Percentiles rank a stretch among this genome's conserved stretches.
These are phyloP conservation scores for Cydia strobilella DNA, from an alignment of 1,140 invertebrate genomes.

Conservation along the genomic window DNA sequence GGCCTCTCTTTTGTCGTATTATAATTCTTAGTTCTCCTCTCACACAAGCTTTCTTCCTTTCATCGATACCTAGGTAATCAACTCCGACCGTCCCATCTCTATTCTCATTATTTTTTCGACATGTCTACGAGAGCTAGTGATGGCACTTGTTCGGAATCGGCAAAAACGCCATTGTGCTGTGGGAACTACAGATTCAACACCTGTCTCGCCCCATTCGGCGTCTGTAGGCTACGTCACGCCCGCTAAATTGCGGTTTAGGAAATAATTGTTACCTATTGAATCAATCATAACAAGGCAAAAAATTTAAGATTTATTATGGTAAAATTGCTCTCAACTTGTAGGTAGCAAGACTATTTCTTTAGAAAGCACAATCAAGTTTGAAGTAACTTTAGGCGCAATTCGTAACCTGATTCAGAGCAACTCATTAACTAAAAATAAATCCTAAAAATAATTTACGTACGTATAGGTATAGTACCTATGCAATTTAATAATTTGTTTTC, in stretches of 20 bases:
- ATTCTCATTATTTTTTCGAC: conserved; percentile 53
- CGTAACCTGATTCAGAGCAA: no score
- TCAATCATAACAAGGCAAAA: background rate
- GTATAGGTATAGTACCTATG: no score
- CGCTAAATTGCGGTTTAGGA: conserved; percentile 33
- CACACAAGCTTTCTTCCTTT: background rate
- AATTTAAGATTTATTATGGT: background rate
- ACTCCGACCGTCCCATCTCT: conserved; percentile 37
- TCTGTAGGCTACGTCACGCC: conserved; percentile 29
- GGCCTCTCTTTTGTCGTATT: no score
- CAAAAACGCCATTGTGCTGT: conserved; percentile 61
- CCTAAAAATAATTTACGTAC: no score
- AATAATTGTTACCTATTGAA: background rate
- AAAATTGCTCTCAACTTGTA: no score
- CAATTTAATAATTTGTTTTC: no score
- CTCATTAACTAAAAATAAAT: no score
- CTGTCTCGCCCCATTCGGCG: conserved; percentile 42
- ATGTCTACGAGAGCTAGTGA: conserved; percentile 45
- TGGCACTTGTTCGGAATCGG: conserved; percentile 48
- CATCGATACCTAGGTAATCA: background rate
- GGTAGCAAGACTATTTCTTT: no score
- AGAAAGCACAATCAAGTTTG: no score
- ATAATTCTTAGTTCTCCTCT: no score
- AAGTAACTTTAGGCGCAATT: no score
- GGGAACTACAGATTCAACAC: conserved; percentile 59